These are phyloP conservation scores for Eulemur mongoz DNA, from an alignment of 2,797 vertebrate genomes.

Conservation along the genomic window DNA sequence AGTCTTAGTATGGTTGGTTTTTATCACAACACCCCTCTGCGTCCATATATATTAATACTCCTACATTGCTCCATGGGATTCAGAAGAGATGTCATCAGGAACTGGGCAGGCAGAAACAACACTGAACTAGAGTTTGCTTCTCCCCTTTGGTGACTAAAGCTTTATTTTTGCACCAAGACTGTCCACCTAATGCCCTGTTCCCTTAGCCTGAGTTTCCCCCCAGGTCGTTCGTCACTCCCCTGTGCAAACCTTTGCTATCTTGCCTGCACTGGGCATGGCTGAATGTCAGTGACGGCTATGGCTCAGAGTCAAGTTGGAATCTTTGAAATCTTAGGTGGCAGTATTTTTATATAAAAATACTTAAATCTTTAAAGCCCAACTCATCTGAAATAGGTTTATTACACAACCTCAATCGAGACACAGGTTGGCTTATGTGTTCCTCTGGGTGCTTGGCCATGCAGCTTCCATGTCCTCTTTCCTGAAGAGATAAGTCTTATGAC, in stretches of 20 bases:
- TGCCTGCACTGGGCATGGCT: background rate
- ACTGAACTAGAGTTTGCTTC: background rate
- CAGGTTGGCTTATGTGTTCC: background rate
- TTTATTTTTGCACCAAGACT: background rate
- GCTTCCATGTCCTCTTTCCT: slow-evolving; percentile 13
- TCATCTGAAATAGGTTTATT: slow-evolving; percentile 21
- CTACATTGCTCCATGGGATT: background rate
- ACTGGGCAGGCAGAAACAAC: background rate
- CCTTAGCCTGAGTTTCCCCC: background rate
- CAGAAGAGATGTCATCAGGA: background rate
- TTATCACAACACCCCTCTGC: background rate
- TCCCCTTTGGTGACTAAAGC: background rate
- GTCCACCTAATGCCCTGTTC: background rate
- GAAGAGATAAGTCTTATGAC: slow-evolving; percentile 2
- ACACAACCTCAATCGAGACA: background rate
- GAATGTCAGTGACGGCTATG: background rate
- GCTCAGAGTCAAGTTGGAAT: background rate
- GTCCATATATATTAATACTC: background rate
- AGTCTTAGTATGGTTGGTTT: background rate
- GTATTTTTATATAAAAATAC: slow-evolving; percentile 1
- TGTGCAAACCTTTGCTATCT: background rate
- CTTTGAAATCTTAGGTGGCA: background rate
- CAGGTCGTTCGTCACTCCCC: background rate
- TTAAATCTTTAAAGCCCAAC: slow-evolving; percentile 6
- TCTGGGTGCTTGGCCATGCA: background rate